These are phyloP conservation scores for Synanceia verrucosa DNA, from an alignment of 2,797 vertebrate species.

Conservation along the genomic window DNA sequence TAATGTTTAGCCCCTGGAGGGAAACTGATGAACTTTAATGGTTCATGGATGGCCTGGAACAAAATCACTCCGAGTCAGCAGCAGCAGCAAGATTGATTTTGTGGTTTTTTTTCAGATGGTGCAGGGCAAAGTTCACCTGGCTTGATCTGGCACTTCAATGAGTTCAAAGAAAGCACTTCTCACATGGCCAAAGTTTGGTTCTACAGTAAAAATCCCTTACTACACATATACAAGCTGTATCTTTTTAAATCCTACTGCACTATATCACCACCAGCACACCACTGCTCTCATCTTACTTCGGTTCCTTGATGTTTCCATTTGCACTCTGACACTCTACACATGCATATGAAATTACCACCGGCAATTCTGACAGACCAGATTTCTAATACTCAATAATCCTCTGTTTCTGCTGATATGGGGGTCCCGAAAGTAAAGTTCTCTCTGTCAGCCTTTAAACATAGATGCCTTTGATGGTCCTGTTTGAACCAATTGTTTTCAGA, in stretches of 20 bases:
- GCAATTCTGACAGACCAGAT: conserved; percentile 3
- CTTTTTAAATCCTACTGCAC: conserved; percentile 8
- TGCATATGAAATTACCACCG: conserved; percentile 34
- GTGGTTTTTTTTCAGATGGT: conserved; percentile 46
- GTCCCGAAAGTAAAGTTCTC: conserved; percentile 22
- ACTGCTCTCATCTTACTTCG: neutral
- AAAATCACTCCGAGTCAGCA: conserved; percentile 46
- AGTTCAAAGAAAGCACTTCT: conserved; percentile 36
- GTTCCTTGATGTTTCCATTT: conserved; percentile 29
- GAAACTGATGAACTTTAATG: conserved; percentile 58
- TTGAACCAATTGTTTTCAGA: conserved; percentile 59
- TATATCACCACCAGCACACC: conserved; percentile 12
- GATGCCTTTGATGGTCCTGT: conserved; percentile 39
- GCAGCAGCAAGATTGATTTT: conserved; percentile 52
- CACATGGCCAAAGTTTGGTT: conserved; percentile 5
- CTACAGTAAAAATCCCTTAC: conserved; percentile 6
- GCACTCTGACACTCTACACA: conserved; percentile 9
- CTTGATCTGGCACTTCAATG: conserved; percentile 27
- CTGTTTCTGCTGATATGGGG: conserved; percentile 13
- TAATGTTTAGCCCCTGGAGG: conserved; percentile 12
- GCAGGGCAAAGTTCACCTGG: conserved; percentile 41
- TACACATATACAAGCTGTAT: conserved; percentile 4
- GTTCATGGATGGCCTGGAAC: conserved; percentile 47
- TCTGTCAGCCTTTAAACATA: conserved; percentile 36
- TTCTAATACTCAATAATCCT: conserved; percentile 30